A percentile compares a stretch with the other conserved stretches of the same genome.
These are phyloP conservation scores for Zaprionus kolodkinae DNA, from an alignment of 1,140 invertebrate species.

Conservation along the genomic window DNA sequence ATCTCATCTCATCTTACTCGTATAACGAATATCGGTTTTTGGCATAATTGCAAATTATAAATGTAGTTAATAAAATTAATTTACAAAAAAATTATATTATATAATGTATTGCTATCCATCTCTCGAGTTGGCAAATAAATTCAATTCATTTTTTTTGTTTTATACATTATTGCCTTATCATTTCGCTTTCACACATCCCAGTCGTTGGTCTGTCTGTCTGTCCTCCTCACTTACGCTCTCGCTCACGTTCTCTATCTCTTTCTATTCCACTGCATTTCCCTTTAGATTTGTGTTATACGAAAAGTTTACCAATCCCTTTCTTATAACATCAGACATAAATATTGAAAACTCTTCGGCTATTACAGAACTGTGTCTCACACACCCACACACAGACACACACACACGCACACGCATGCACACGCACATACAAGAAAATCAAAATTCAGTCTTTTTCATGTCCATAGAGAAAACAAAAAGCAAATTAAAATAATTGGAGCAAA, in stretches of 20 bases:
- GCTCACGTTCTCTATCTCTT: neutral
- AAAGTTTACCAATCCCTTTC: neutral
- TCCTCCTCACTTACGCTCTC: neutral
- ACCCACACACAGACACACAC: neutral
- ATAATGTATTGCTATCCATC: slow-evolving; percentile 49
- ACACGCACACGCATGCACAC: neutral
- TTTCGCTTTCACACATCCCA: neutral
- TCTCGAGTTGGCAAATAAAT: slow-evolving; percentile 56
- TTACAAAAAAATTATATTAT: slow-evolving; percentile 52
- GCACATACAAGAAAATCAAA: slow-evolving; percentile 33
- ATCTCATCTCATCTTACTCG: slow-evolving; percentile 62
- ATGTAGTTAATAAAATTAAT: slow-evolving; percentile 76
- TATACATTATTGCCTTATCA: slow-evolving; percentile 46
- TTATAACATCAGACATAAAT: neutral
- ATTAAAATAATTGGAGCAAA: slow-evolving; percentile 40
- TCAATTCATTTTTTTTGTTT: slow-evolving; percentile 58
- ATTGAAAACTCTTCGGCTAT: neutral
- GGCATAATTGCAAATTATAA: slow-evolving; percentile 67
- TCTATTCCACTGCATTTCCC: neutral
- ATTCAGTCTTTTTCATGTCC: slow-evolving; percentile 76
- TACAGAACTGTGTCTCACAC: neutral
- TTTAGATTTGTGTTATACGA: neutral
- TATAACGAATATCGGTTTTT: slow-evolving; percentile 59
- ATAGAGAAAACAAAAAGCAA: slow-evolving; percentile 32
- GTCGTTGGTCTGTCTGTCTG: neutral